Conservation (phyloP, 2,797 vertebrate species). For the Rhynchonycteris naso region DNA sequence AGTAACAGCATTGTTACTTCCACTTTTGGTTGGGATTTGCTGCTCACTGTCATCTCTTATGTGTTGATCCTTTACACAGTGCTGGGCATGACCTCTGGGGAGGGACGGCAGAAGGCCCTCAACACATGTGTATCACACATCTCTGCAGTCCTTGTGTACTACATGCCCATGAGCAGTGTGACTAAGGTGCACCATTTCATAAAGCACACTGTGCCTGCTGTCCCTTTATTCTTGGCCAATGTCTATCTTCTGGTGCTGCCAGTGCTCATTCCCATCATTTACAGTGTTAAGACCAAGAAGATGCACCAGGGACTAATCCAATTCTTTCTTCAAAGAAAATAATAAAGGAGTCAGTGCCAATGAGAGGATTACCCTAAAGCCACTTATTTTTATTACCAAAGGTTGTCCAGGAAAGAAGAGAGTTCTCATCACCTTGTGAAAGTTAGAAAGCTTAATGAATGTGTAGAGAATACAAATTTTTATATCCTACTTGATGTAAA, state of each 20-base stretch:
- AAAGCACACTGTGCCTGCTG: slow-evolving; percentile 3
- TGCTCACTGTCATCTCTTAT: slow-evolving; percentile 62
- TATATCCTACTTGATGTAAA: rapidly evolving
- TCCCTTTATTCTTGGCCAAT: slow-evolving; percentile 38
- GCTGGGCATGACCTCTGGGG: slow-evolving; percentile 53
- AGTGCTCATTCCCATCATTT: slow-evolving; percentile 66
- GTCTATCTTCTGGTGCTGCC: slow-evolving; percentile 58
- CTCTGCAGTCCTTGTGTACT: slow-evolving; percentile 48
- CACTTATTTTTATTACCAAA: neutral
- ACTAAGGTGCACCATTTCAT: slow-evolving; percentile 47
- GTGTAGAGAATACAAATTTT: neutral
- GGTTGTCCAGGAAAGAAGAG: too few species aligned
- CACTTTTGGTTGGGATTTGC: slow-evolving; percentile 51
- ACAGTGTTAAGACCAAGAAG: slow-evolving; percentile 61
- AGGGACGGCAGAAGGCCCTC: slow-evolving; percentile 65
- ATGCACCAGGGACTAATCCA: slow-evolving; percentile 6
- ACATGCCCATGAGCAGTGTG: slow-evolving; percentile 48
- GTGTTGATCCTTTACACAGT: slow-evolving; percentile 60
- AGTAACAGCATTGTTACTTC: slow-evolving; percentile 71
- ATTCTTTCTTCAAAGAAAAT: slow-evolving; percentile 56
- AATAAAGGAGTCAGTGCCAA: rapidly evolving
- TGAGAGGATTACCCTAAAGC: neutral
- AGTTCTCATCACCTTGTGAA: neutral
- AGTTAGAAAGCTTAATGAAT: neutral
- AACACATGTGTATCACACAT: slow-evolving; percentile 67